Percentiles rank a stretch among this genome's conserved stretches.
phyloP scores from a whole-genome alignment of 2,797 vertebrate genomes.

The Platyrinchus mystaceus region DNA sequence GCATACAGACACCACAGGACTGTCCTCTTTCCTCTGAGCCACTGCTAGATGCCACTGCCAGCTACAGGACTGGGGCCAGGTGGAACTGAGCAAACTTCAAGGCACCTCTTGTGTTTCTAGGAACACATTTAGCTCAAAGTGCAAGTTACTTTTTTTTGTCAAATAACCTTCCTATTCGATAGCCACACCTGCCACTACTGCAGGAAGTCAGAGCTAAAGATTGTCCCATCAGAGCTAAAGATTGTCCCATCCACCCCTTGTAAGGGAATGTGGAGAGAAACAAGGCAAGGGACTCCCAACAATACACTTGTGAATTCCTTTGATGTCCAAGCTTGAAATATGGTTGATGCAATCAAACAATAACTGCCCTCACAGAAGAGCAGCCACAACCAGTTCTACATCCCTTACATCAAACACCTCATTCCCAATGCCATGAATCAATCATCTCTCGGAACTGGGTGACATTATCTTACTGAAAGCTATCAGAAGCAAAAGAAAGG shows the following conservation, averaged over 20 bases:
- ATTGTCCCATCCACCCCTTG: not conserved
- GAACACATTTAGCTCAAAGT: not conserved
- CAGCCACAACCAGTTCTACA: constrained; percentile 29
- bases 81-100: not conserved
- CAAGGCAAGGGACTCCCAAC: not conserved
- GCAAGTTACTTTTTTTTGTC: not conserved
- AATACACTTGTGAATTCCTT: not conserved
- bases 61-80: not conserved
- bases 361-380: not conserved
- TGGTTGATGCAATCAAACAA: not conserved
- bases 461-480: not conserved
- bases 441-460: not conserved
- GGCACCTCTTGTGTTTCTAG: not conserved
- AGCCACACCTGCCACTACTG: not conserved
- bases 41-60: not conserved
- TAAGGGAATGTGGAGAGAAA: not conserved
- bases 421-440: constrained; percentile 3
- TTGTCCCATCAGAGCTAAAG: too few species aligned
- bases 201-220: not conserved
- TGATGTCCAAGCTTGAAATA: not conserved
- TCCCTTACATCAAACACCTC: not conserved
- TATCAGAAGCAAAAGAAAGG: not conserved
- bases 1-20: not conserved
- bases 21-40: not conserved
- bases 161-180: not conserved